Conservation (phyloP, 2,888 invertebrate species). For the Polydrusus pterygomalis region DNA sequence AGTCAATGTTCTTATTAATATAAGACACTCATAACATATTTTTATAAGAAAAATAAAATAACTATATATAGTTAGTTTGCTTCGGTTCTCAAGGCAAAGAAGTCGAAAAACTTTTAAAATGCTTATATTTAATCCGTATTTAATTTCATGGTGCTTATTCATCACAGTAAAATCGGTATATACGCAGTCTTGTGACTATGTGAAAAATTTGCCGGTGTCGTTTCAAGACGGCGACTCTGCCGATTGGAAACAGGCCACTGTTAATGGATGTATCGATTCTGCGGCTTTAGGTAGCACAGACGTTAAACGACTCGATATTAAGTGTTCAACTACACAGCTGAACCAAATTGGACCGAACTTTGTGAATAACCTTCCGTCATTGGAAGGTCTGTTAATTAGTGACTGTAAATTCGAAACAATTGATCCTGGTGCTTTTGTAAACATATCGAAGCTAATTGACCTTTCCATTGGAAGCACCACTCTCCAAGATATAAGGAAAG, state of each 20-base stretch:
- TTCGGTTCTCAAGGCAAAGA: not conserved
- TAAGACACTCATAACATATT: no score
- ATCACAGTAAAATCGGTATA: not conserved
- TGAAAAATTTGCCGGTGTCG: not conserved
- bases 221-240: not conserved
- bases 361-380: not conserved
- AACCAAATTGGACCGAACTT: not conserved
- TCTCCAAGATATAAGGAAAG: not conserved
- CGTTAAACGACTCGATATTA: constrained; percentile 1
- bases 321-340: not conserved
- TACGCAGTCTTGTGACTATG: not conserved
- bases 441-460: not conserved
- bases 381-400: not conserved
- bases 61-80: not conserved
- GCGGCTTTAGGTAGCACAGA: not conserved
- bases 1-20: no score
- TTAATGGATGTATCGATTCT: constrained; percentile 1
- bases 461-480: no score
- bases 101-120: not conserved
- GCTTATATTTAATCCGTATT: not conserved
- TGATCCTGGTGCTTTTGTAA: constrained; percentile 3
- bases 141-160: no score
- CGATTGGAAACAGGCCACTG: not conserved
- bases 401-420: not conserved
- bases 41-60: no score